Evolutionary conservation across 2,797 vertebrate species (phyloP), one percentile per base, ranked within the genome.

Genomic region (Moxostoma hubbsi): DNA sequence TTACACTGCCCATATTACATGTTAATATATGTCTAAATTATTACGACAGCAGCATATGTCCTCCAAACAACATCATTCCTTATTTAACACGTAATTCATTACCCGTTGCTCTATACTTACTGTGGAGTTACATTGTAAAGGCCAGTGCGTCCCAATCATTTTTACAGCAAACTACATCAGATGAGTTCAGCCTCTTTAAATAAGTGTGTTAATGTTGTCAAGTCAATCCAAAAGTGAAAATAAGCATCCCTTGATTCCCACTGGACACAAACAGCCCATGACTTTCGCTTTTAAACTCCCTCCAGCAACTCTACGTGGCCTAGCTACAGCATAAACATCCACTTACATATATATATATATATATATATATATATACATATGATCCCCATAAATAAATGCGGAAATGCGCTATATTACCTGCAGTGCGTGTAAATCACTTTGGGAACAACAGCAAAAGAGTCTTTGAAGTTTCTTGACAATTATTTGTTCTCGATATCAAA

Each of bases 161-260:
- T 45, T 68, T 1, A 36, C 67, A 54, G 43, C 9, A 18, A 49
- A 46, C 15, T 66, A 7, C 15, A 36, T 11, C 12, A 6, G 15
- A 4, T 46, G 24, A 77, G 55, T 82, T 79, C 75, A 85, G 58
- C 15, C 68, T 74, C 64, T 58, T 9, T 15, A 49, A 36, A 67
- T 67, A 75, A 77, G 79, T 53, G 54, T 64, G 50, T 36, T 47
- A 84, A 18, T 70, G 75, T 13, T 72, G 80, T 75, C 82, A 85
- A 85, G 83, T 91, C 86, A 84, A 90, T 92, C 77, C 92, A 95
- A 95, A 96, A 96, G 95, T 94, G 95, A 96, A 96, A 97, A 94
- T 90, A 95, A 94, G 92, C 81, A 76, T 78, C 61, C 78, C 86
- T 80, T 71, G 86, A 86, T 86, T 88, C 79, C 67, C 87, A 83